Evolutionary conservation across 1,140 invertebrate species (phyloP).

Genomic region (Lerema accius): DNA sequence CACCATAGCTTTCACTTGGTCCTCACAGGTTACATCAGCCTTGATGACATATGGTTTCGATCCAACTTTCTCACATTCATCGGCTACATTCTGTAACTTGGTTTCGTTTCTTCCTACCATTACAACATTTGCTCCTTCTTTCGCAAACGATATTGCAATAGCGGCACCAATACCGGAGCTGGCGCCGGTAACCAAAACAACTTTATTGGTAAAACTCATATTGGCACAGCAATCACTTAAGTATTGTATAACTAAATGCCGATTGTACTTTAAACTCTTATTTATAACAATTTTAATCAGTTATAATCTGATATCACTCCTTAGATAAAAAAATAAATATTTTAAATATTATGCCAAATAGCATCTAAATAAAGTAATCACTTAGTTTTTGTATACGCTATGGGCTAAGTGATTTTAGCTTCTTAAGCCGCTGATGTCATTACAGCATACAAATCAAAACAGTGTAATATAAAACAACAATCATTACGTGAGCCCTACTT

Average conservation of each 20-base stretch:
- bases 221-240: background rate
- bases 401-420: too few relatives aligned
- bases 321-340: too few relatives aligned
- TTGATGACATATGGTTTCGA: conserved; percentile 79
- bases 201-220: background rate
- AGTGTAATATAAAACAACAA: conserved; percentile 12
- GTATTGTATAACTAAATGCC: too few relatives aligned
- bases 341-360: too few relatives aligned
- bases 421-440: too few relatives aligned
- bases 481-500: conserved; percentile 49
- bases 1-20: conserved; percentile 84
- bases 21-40: conserved; percentile 86
- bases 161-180: conserved; percentile 93
- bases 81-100: conserved; percentile 78
- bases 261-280: too few relatives aligned
- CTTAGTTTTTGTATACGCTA: too few relatives aligned
- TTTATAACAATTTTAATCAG: too few relatives aligned
- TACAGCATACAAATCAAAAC: background rate
- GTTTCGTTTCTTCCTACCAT: conserved; percentile 89
- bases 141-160: conserved; percentile 88
- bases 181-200: conserved; percentile 87
- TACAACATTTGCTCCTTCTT: conserved; percentile 86
- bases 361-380: too few relatives aligned
- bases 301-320: too few relatives aligned
- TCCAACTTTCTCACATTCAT: conserved; percentile 81